These are phyloP conservation scores for Drosophila mayri DNA, from an alignment of 1,140 invertebrate genomes.

Conservation along the genomic window DNA sequence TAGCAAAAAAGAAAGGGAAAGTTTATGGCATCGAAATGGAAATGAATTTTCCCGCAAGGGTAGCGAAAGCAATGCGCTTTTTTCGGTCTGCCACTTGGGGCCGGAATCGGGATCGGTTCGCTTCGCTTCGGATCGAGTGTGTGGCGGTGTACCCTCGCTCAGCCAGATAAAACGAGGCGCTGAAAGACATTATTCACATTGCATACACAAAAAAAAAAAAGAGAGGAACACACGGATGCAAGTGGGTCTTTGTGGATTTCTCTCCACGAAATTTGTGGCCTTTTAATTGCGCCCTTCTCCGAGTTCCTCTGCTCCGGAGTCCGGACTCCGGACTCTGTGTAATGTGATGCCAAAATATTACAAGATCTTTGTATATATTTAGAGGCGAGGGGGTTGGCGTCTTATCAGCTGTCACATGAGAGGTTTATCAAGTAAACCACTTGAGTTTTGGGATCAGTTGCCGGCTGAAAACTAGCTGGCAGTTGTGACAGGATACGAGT, in stretches of 20 bases:
- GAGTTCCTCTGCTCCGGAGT: neutral
- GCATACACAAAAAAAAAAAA: slow-evolving; percentile 41
- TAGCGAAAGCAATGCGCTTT: slow-evolving; percentile 68
- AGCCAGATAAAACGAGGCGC: slow-evolving; percentile 70
- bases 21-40: slow-evolving; percentile 46
- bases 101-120: slow-evolving; percentile 21
- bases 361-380: slow-evolving; percentile 40
- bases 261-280: slow-evolving; percentile 29
- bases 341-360: slow-evolving; percentile 78
- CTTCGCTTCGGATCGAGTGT: slow-evolving; percentile 34
- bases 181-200: slow-evolving; percentile 82
- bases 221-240: slow-evolving; percentile 23
- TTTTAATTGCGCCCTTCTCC: slow-evolving; percentile 33
- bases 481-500: slow-evolving; percentile 25
- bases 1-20: slow-evolving; percentile 48
- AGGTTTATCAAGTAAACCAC: slow-evolving; percentile 69
- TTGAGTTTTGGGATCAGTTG: slow-evolving; percentile 58
- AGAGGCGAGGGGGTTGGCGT: slow-evolving; percentile 19
- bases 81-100: slow-evolving; percentile 45
- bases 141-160: slow-evolving; percentile 43
- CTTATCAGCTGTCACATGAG: slow-evolving; percentile 75
- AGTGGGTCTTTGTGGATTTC: slow-evolving; percentile 40
- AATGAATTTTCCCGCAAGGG: slow-evolving; percentile 51
- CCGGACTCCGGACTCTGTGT: slow-evolving; percentile 26
- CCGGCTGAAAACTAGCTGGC: slow-evolving; percentile 23